These are phyloP conservation scores for Halesus radiatus DNA, from an alignment of 1,140 invertebrate genomes.

Conservation along the genomic window DNA sequence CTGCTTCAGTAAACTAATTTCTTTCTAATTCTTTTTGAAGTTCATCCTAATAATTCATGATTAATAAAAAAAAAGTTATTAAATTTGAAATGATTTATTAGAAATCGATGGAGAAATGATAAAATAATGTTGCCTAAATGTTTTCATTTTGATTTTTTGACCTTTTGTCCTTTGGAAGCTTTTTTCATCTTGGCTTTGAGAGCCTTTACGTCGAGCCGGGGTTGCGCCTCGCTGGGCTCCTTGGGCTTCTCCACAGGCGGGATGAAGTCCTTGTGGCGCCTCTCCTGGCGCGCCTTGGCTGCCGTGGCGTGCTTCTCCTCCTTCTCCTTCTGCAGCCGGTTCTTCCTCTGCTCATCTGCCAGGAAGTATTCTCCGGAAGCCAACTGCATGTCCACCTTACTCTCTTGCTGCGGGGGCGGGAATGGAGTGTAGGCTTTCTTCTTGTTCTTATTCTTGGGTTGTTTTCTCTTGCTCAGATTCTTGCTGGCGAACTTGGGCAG, in stretches of 20 bases:
- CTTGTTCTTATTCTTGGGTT: conserved; percentile 85
- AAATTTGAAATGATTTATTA: not conserved
- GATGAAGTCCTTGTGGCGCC: conserved; percentile 84
- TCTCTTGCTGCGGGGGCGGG: conserved; percentile 93
- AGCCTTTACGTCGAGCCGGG: conserved; percentile 74
- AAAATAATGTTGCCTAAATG: conserved; percentile 2
- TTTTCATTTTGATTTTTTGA: conserved; percentile 54
- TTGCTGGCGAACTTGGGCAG: conserved; percentile 96
- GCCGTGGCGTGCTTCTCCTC: conserved; percentile 81
- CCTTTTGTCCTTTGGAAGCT: conserved; percentile 64
- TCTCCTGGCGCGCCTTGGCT: conserved; percentile 81
- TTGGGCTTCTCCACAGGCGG: conserved; percentile 80
- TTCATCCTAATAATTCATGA: too few relatives aligned
- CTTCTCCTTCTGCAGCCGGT: conserved; percentile 80
- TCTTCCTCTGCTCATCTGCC: conserved; percentile 84
- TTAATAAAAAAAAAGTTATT: not conserved
- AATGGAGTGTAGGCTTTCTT: conserved; percentile 98
- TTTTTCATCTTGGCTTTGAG: conserved; percentile 83
- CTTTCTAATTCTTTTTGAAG: not conserved
- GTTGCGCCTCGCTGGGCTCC: conserved; percentile 49
- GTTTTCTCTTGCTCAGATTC: conserved; percentile 90
- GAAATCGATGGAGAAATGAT: too few relatives aligned
- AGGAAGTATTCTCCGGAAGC: conserved; percentile 98
- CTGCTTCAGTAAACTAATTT: too few relatives aligned
- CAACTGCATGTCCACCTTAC: conserved; percentile 94